Base-by-base conservation (phyloP, 1,140 invertebrate species). In the Musca vetustissima region DNA sequence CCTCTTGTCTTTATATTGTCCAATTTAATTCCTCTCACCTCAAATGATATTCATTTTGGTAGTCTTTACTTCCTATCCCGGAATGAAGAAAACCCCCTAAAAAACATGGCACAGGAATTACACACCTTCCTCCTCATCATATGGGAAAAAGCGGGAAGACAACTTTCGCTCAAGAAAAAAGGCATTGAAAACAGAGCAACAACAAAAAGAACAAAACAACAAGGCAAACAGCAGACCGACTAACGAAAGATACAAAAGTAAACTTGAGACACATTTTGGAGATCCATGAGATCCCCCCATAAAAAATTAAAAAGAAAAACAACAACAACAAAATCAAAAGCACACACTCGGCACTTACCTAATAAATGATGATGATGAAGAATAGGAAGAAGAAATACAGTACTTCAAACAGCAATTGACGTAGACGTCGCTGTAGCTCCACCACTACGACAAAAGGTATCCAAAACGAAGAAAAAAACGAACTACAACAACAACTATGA, bases 91-190 rank as follows among this genome's bases (percentile, higher is more conserved):
- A 4, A 15, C 14, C 11, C 8, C n/a, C n/a, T n/a, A n/a, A 32
- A 21, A 11, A 59, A 59, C 28, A 61, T 61, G 57, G 19, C 32
- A 61, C 57, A 61, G 57, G 57, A 61, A 61, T 59, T 61, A 61
- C 28, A 43, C 36, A 43, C 36, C 11, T 4, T 8, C 3, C 28
- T 28, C 28, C 36, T 8, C 36, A 7, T 43, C 36, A 43, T 43
- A 43, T 43, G 36, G 36, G 43, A 28, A 61, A 61, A 61, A 61
- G 57, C 57, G 57, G 57, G 57, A 61, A 61, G 57, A 61, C 57
- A 61, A 61, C 57, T 61, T 61, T 61, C 57, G 57, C 57, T 61
- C 25, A 61, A 55, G 9, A 59, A 59, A 32, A 11, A 59, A 55
- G 17, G 19, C 32, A 43, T 28, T 61, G 28, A 32, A 59, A 59